phyloP scores from a whole-genome alignment of 2,797 vertebrate genomes.

The Paratrypauchen microcephalus region DNA sequence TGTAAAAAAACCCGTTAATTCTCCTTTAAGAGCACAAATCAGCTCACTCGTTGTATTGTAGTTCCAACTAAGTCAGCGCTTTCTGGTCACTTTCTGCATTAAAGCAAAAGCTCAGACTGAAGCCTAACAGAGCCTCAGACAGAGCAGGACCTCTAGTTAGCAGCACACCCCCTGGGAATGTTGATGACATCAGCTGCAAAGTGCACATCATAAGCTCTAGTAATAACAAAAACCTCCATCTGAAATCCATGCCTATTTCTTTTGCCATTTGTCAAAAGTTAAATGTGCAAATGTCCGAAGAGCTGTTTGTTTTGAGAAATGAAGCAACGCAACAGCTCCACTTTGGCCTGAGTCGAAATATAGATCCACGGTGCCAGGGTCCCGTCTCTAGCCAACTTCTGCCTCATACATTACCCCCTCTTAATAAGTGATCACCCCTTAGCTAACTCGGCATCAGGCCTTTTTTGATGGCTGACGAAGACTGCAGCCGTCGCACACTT shows the following conservation, averaged over 20 bases:
- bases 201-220: not conserved
- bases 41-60: no score
- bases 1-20: no score
- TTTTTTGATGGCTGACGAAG: slow-evolving; percentile 56
- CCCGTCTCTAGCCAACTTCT: slow-evolving; percentile 49
- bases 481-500: slow-evolving; percentile 65
- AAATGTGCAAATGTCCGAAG: not conserved
- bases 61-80: no score
- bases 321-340: slow-evolving; percentile 20
- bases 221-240: not conserved
- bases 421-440: slow-evolving; percentile 72
- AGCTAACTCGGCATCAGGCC: slow-evolving; percentile 67
- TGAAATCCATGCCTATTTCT: not conserved
- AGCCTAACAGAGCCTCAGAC: no score
- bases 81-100: no score
- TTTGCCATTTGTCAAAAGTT: slow-evolving; percentile 6
- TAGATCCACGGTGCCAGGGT: slow-evolving; percentile 35
- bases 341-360: slow-evolving; percentile 22
- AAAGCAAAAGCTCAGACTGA: no score
- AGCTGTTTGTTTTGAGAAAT: slow-evolving; percentile 15
- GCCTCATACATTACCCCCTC: slow-evolving; percentile 65
- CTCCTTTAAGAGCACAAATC: no score
- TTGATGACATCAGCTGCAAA: no score
- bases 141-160: no score
- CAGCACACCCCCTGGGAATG: no score